Conservation (phyloP, 2,113 vertebrate genomes). For the Jacana jacana region DNA sequence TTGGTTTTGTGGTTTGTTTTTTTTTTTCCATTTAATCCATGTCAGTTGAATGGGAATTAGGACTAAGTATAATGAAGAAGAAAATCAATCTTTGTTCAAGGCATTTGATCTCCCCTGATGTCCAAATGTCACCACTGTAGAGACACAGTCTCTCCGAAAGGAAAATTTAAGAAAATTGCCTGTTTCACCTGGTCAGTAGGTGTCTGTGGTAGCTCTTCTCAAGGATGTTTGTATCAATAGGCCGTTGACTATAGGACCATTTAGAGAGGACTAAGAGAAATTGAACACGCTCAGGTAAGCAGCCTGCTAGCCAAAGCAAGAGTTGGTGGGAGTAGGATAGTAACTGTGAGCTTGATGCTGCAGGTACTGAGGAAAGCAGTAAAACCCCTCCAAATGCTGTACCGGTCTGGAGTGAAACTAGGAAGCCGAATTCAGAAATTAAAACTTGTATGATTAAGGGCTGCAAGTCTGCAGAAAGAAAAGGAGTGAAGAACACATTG, state of each 20-base stretch:
- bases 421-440: neutral
- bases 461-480: neutral
- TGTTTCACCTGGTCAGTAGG: neutral
- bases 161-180: neutral
- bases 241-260: neutral
- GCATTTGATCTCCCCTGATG: neutral
- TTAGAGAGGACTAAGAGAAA: neutral
- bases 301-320: neutral
- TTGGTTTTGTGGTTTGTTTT: too few species aligned
- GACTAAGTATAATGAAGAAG: neutral
- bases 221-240: neutral
- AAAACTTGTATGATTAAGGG: neutral
- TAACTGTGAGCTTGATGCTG: neutral
- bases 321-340: neutral
- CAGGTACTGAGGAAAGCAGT: neutral
- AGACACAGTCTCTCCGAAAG: neutral
- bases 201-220: neutral
- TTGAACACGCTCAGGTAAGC: rapidly evolving
- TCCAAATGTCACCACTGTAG: neutral
- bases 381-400: neutral
- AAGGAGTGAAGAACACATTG: neutral
- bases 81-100: neutral
- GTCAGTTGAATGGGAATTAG: neutral
- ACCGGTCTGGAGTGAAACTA: neutral
- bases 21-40: neutral